Base-by-base conservation (phyloP, 2,888 invertebrate species). In the Machimus rusticus region DNA sequence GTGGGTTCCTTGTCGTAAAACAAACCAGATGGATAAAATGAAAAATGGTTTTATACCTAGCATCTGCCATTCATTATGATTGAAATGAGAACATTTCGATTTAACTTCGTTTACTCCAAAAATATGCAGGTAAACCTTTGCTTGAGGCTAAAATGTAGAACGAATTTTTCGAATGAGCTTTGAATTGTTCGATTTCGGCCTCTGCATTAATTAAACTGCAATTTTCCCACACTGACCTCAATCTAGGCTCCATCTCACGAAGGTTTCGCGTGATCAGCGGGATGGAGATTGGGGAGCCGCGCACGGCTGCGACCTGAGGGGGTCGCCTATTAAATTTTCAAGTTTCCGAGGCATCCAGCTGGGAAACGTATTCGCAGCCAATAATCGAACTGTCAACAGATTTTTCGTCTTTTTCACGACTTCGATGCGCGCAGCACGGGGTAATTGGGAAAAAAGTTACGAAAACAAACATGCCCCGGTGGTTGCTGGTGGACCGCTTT, bases 291-390 rank as follows among this genome's bases (percentile, higher is more conserved):
- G 39, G 51, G 81, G 55, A 34, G 31, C 55, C 34, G 28, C 34
- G 28, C 28, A 81, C n/a, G 31, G 12, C 12, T 39, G 28, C 31
- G 55, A 34, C 14, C 55, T 51, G 28, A 16, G 51, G 34, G 34
- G 34, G 34, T 34, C 8, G 34, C 51, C 37, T 51, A 82, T 82
- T 82, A 82, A 82, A 82, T 55, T 82, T 82, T 82, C 55, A 82
- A 55, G 81, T 82, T 55, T 82, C 34, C 74, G 9, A 39, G 81
- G 43, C 14, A 55, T 37, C 81, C 55, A 82, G 81, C 81, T 57
- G 81, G 57, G 81, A n/a, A 34, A 39, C 23, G 57, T 82, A 28
- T 82, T 82, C 37, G 37, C 34, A 78, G 8, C 43, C 78, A 78
- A 79, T 79, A 79, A 23, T 51, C 12, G 39, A 16, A 39, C 37